Base-by-base conservation (phyloP, 2,888 invertebrate species). In the Mactromeris polynyma region DNA sequence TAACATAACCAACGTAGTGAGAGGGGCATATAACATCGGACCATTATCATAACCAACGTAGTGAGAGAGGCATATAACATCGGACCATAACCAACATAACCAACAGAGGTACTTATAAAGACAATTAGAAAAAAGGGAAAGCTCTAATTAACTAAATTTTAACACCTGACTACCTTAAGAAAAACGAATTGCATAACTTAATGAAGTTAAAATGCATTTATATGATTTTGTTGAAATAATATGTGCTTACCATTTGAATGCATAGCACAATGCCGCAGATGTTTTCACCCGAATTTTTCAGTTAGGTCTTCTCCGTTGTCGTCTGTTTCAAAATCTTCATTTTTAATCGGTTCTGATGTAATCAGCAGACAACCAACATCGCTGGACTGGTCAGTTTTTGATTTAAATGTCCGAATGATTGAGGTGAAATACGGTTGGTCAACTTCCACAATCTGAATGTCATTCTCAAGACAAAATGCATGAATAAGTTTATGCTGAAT, bases 391-490 rank as follows among this genome's bases (percentile, higher is more conserved):
- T 73, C 73, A 33, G 73, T 26, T 33, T 33, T 73, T 19, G 73
- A 0, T 14, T 73, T 73, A 11, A 73, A 73, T 1, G 73, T 36
- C 19, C 73, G 31, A 17, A 26, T 11, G 6, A 73, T 73, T 33
- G 73, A 73, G 2, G 73, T 33, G 36, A 73, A 73, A 33, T 73
- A 33, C 14, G 36, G 33, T 21, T 79, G 79, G 26, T 42, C 85
- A 17, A 89, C 40, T 94, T 94, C 96, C 31, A 96, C 83, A 31
- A 96, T 87, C 33, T 92, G 80, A 85, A 96, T 96, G 64, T 95
- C 95, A 82, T 96, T 95, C 85, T 96, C 96, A 95, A 94, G 95
- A 91, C 96, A 96, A 93, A 95, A 96, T 7, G 96, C 96, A 77
- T 95, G 94, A 36, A 96, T 94, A 14, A 96, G 93, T 36, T 95